Evolutionary conservation across 1,140 invertebrate genomes (phyloP), one percentile per base, ranked within the genome.

Genomic region (Bathynomus jamesi): DNA sequence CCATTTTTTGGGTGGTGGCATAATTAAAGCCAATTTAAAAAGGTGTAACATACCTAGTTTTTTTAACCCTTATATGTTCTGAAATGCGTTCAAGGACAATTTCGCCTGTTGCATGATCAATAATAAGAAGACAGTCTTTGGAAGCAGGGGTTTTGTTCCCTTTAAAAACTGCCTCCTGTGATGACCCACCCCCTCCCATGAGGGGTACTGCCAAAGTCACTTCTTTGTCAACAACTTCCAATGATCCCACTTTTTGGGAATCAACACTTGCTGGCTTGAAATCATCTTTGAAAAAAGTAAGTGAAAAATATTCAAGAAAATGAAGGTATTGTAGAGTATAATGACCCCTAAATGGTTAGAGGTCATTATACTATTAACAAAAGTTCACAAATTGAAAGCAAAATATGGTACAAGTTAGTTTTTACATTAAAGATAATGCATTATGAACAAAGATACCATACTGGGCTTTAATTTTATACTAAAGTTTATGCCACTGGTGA

Each of bases 41-140:
- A n/a, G n/a, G n/a, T n/a, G n/a, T n/a, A n/a, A n/a, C n/a, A n/a
- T 80, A 93, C 89, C 94, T 88, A 13, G 94, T 97, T 82, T 96
- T 96, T 82, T 98, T 98, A 2, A 98, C 89, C 86, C 92, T 91
- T 79, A 97, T 92, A 84, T 92, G 95, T 77, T 89, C 90, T 46
- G 89, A 89, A 62, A 98, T 85, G 83, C 91, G 92, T 83, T 98
- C 95, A 70, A 98, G 82, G 21, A 91, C 95, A 76, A 97, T 91
- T 83, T 95, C 92, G 65, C 95, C 94, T 3, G 94, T 98, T 60
- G 86, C 85, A 81, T 89, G 89, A 82, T 98, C 94, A 76, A 96
- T 93, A 67, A 98, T 95, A 10, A 98, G 86, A 61, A 98, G 92
- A 85, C 95, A 98, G 85, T 98, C 95, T 85, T 95, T 93, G 87